Conservation (phyloP, 1,140 invertebrate species). For the Drosophila pectinifera region DNA sequence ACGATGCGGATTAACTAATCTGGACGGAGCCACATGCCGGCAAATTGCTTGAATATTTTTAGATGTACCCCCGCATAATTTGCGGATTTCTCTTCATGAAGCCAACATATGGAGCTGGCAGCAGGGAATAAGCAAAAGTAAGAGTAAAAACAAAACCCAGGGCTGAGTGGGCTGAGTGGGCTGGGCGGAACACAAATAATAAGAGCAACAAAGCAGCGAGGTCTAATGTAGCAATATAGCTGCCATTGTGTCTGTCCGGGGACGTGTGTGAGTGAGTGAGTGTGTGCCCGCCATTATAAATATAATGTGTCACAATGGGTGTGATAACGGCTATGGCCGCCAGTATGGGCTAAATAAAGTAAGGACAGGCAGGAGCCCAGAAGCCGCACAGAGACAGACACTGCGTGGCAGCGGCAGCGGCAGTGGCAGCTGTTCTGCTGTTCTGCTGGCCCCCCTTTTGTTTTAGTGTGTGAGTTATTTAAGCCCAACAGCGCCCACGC, state of each 20-base stretch:
- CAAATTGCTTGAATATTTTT: slow-evolving; percentile 68
- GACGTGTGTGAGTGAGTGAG: slow-evolving; percentile 17
- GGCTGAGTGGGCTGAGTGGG: slow-evolving; percentile 53
- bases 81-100: slow-evolving; percentile 72
- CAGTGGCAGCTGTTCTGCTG: slow-evolving; percentile 46
- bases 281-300: slow-evolving; percentile 69
- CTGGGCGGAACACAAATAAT: slow-evolving; percentile 53
- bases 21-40: slow-evolving; percentile 58
- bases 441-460: background rate
- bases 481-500: slow-evolving; percentile 60
- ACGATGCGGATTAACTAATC: slow-evolving; percentile 55
- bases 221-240: slow-evolving; percentile 55
- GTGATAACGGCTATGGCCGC: slow-evolving; percentile 68
- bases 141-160: slow-evolving; percentile 28
- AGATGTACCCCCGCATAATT: slow-evolving; percentile 64
- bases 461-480: slow-evolving; percentile 47
- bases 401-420: slow-evolving; percentile 63
- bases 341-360: slow-evolving; percentile 52
- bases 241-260: slow-evolving; percentile 48
- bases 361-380: slow-evolving; percentile 34
- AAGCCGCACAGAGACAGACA: slow-evolving; percentile 58
- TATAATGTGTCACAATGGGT: slow-evolving; percentile 78
- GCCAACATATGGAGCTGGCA: slow-evolving; percentile 61
- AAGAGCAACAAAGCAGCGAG: slow-evolving; percentile 46
- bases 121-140: slow-evolving; percentile 19